Evolutionary conservation across 1,140 invertebrate genomes (phyloP), one percentile per base, ranked within the genome.

Genomic region (Hyphantria cunea): DNA sequence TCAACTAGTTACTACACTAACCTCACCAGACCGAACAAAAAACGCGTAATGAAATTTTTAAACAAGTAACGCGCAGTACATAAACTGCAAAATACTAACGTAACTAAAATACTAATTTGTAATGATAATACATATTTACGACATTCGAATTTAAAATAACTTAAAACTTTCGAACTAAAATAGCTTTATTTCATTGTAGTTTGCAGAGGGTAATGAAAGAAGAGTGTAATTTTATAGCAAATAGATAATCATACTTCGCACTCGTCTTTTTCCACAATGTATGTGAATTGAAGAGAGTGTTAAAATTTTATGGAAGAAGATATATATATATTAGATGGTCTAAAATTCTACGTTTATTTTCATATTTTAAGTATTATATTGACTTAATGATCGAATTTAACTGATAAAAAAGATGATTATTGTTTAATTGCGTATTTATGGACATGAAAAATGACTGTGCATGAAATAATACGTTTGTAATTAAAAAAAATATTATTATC

Each of bases 171-270:
- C 60, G 64, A 74, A 76, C 71, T 78, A 72, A 80, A 78, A 83
- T 80, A 74, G 70, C 68, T 76, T 70, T 76, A 76, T 83, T 79
- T 73, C 61, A 51, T 62, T 68, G 65, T 67, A 62, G 61, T 70
- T 25, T 25, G 70, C 68, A 72, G 69, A 71, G 70, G 68, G 75
- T 74, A 81, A 81, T 81, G 78, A 81, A 82, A 78, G 80, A 68
- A 82, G 77, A 68, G 68, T 25, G 17, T 5, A 72, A 68, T 74
- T 79, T 76, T 76, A 73, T 71, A 74, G 80, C 76, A 84, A 76
- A 82, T 80, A 84, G 72, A 80, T 82, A 82, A 5, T 25, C 5
- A 81, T 76, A 68, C 72, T 78, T 81, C 78, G 78, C 76, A 71
- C 68, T 37, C 79, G 73, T 75, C 69, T 78, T 82, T 82, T 69